These are phyloP conservation scores for Chelmon rostratus DNA, from an alignment of 2,797 vertebrate genomes.

Conservation along the genomic window DNA sequence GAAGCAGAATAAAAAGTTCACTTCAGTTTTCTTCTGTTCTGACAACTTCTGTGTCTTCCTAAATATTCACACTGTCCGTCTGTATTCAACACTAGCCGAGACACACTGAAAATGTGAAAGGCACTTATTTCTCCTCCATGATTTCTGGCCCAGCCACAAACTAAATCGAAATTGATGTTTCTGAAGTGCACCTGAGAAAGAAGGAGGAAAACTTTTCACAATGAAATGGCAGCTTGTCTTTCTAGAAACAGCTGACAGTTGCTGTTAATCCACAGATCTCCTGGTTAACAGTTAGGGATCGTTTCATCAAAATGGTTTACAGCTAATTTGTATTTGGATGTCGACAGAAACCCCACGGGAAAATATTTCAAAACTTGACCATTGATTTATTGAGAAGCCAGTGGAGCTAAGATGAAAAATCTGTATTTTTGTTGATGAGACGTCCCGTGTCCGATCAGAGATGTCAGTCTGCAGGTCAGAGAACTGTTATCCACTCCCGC, in stretches of 20 bases:
- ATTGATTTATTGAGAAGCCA: neutral
- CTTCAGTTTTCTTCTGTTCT: too few relatives aligned
- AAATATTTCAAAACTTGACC: slow-evolving; percentile 12
- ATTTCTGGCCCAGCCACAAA: too few relatives aligned
- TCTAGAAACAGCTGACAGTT: neutral
- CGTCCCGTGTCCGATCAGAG: neutral
- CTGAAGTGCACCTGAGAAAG: neutral
- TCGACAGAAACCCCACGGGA: too few relatives aligned
- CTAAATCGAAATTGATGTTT: neutral
- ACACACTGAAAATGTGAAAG: too few relatives aligned
- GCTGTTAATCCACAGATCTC: neutral
- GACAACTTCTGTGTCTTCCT: too few relatives aligned
- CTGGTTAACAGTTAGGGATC: neutral
- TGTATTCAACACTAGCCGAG: neutral
- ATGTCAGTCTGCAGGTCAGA: slow-evolving; percentile 13
- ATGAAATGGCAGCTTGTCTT: neutral
- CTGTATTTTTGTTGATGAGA: neutral
- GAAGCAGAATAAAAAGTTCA: too few relatives aligned
- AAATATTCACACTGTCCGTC: neutral
- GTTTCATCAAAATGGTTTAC: neutral
- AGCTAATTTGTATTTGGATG: too few relatives aligned
- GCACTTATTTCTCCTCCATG: too few relatives aligned
- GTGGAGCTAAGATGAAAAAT: neutral
- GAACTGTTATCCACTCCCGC: slow-evolving; percentile 29
- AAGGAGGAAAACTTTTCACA: neutral